Evolutionary conservation across 2,797 vertebrate species (phyloP).

Genomic region (Parauchenoglanis punctatus): DNA sequence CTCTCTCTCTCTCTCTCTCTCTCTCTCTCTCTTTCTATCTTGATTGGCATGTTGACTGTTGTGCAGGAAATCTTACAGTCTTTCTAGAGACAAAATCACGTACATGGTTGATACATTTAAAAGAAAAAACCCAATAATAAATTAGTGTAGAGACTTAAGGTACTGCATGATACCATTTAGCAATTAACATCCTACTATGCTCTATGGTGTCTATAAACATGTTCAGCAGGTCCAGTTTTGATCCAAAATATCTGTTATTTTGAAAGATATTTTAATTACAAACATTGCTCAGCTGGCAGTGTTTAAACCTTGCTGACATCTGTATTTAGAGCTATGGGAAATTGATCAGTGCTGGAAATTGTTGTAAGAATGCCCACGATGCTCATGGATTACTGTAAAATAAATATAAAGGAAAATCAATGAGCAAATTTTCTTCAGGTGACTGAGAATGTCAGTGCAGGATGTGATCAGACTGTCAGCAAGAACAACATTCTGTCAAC

Average conservation of each 20-base stretch:
- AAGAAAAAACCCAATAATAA: background rate
- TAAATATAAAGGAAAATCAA: background rate
- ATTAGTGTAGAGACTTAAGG: background rate
- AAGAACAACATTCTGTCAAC: background rate
- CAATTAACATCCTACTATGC: background rate
- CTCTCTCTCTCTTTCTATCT: conserved; percentile 24
- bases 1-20: conserved; percentile 37
- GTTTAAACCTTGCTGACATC: background rate
- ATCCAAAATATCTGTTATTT: background rate
- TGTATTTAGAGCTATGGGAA: background rate
- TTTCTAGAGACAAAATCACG: background rate
- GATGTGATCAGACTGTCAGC: background rate
- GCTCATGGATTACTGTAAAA: background rate
- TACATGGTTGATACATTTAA: background rate
- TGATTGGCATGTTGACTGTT: background rate
- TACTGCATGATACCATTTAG: background rate
- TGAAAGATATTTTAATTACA: background rate
- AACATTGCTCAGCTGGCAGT: background rate
- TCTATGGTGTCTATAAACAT: background rate
- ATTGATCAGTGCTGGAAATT: background rate
- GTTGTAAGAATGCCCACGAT: background rate
- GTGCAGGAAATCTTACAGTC: background rate
- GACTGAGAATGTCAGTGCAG: background rate
- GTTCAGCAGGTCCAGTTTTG: background rate
- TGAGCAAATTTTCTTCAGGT: background rate